Evolutionary conservation across 2,888 invertebrate genomes (phyloP).

Genomic region (Trichogramma dendrolimi): DNA sequence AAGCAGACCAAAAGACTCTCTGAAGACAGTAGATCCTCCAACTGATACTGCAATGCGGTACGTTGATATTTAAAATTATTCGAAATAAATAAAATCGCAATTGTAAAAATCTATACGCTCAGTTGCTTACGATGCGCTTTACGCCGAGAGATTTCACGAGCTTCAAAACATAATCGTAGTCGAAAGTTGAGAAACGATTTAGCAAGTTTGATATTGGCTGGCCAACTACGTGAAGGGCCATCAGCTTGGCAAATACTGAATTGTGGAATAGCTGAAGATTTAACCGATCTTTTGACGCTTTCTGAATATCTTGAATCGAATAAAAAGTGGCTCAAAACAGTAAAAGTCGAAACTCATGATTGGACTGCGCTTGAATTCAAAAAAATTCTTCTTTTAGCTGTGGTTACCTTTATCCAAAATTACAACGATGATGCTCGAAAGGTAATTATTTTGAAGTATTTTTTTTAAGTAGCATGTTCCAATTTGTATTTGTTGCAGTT

Average conservation of each 20-base stretch:
- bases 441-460: background rate
- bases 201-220: constrained; percentile 38
- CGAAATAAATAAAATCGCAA: background rate
- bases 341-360: constrained; percentile 34
- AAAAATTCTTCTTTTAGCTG: constrained; percentile 41
- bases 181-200: constrained; percentile 43
- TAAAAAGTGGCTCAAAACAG: constrained; percentile 39
- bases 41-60: constrained; percentile 39
- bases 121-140: constrained; percentile 41
- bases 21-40: constrained; percentile 25
- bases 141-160: constrained; percentile 32
- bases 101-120: constrained; percentile 26
- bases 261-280: constrained; percentile 40
- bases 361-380: constrained; percentile 44
- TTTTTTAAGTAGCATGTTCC: background rate
- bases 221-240: constrained; percentile 28
- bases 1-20: background rate
- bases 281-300: constrained; percentile 37
- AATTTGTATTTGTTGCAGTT: constrained; percentile 31
- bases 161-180: constrained; percentile 32
- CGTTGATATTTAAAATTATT: background rate
- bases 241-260: constrained; percentile 39
- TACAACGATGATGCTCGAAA: background rate
- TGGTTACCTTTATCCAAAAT: constrained; percentile 17
- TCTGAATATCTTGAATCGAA: constrained; percentile 35